A percentile compares a stretch with the other conserved stretches of the same genome.
phyloP scores from a whole-genome alignment of 2,888 invertebrate species.

The Cosmia pyralina region DNA sequence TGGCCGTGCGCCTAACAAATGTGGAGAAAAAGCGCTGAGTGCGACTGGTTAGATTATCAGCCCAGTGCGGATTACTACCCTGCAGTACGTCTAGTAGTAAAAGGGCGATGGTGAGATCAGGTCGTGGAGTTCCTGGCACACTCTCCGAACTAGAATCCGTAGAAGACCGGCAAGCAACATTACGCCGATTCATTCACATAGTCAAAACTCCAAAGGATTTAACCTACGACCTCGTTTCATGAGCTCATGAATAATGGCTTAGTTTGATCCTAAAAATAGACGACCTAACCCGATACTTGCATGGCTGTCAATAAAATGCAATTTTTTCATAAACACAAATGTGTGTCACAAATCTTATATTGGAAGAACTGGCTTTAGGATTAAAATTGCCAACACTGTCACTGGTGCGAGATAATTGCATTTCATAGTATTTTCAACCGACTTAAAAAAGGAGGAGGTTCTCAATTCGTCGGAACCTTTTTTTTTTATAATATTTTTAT shows the following conservation, averaged over 20 bases:
- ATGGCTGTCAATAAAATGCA: slow-evolving; percentile 18
- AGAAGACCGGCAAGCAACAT: no score
- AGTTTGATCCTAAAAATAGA: slow-evolving; percentile 24
- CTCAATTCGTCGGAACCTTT: no score
- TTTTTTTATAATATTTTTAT: not conserved
- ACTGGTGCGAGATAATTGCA: not conserved
- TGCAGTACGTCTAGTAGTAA: no score
- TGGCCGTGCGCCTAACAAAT: no score
- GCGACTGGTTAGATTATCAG: no score
- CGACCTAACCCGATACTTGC: slow-evolving; percentile 35
- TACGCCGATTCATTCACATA: not conserved
- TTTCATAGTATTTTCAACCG: not conserved
- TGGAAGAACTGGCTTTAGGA: slow-evolving; percentile 2
- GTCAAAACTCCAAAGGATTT: slow-evolving; percentile 18
- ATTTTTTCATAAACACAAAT: slow-evolving; percentile 18
- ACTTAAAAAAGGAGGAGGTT: no score
- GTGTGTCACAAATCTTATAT: slow-evolving; percentile 11
- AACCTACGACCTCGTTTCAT: not conserved
- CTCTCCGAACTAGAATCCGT: no score
- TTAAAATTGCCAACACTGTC: not conserved
- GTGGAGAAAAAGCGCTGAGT: no score
- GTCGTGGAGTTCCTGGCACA: no score
- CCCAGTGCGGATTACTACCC: no score
- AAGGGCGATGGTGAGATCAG: no score
- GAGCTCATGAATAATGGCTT: slow-evolving; percentile 22